Percentiles rank a stretch among this genome's conserved stretches.
Evolutionary conservation across 2,113 vertebrate genomes (phyloP).

Genomic region (Rhea americana): DNA sequence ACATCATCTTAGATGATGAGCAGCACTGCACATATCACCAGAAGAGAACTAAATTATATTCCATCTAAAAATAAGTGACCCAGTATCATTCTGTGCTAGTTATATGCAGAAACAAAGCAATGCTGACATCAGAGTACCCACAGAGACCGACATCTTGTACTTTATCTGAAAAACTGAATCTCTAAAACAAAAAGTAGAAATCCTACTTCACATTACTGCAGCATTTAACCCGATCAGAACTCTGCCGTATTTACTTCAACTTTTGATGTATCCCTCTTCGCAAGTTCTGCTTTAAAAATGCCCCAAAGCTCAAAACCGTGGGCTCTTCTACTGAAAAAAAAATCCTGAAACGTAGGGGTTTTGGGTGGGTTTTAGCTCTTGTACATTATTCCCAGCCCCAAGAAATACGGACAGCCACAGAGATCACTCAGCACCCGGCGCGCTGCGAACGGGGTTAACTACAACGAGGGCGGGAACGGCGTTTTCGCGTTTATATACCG

Average conservation of each 20-base stretch:
- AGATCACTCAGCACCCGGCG: neutral
- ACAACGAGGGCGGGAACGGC: neutral
- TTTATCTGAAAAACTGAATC: neutral
- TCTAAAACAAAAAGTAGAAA: neutral
- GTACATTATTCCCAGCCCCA: fast-evolving
- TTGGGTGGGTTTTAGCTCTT: neutral
- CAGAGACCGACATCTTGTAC: fast-evolving
- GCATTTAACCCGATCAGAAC: neutral
- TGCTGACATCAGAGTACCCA: neutral
- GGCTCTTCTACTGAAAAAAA: neutral
- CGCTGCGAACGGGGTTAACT: fast-evolving
- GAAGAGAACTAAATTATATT: neutral
- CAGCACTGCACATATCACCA: neutral
- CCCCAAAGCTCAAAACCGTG: neutral
- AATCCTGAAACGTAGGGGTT: neutral
- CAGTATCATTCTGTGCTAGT: constrained; percentile 8
- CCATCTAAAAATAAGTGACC: constrained; percentile 53
- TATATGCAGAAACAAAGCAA: neutral
- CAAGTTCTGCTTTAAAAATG: neutral
- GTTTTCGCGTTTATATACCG: fast-evolving
- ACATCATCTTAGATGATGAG: neutral
- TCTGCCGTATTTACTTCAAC: neutral
- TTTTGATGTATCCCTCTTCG: neutral
- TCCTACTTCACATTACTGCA: neutral
- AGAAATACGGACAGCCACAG: fast-evolving